These are phyloP conservation scores for Ferrisia virgata DNA, from an alignment of 2,888 invertebrate species.

Conservation along the genomic window DNA sequence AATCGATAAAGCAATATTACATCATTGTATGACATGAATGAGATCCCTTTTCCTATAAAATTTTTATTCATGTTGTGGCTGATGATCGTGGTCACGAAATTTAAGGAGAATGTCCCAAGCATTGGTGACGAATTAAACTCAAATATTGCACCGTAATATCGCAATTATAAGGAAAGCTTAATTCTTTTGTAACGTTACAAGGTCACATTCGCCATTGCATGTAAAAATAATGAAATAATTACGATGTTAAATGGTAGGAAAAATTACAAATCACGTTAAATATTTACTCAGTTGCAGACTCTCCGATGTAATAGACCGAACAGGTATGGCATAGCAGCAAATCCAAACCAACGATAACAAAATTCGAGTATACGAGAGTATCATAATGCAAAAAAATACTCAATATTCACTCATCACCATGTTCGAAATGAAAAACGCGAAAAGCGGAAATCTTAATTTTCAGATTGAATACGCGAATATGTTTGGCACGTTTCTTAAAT, in stretches of 20 bases:
- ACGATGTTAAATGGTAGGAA: background rate
- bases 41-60: background rate
- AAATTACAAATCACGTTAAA: background rate
- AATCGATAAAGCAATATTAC: background rate
- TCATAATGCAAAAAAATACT: background rate
- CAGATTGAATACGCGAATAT: too few relatives aligned
- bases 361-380: background rate
- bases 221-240: background rate
- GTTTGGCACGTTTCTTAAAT: background rate
- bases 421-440: background rate
- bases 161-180: too few relatives aligned
- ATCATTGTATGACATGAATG: background rate
- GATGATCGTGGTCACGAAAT: too few relatives aligned
- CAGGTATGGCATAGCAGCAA: background rate
- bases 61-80: too few relatives aligned
- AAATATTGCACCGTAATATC: too few relatives aligned
- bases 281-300: conserved; percentile 25
- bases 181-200: too few relatives aligned
- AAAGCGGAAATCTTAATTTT: background rate
- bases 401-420: background rate
- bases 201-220: background rate
- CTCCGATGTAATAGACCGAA: conserved; percentile 1
- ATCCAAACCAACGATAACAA: background rate
- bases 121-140: too few relatives aligned
- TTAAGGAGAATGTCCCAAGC: too few relatives aligned